Evolutionary conservation across 2,797 vertebrate species (phyloP).

Genomic region (Cyprinella venusta): DNA sequence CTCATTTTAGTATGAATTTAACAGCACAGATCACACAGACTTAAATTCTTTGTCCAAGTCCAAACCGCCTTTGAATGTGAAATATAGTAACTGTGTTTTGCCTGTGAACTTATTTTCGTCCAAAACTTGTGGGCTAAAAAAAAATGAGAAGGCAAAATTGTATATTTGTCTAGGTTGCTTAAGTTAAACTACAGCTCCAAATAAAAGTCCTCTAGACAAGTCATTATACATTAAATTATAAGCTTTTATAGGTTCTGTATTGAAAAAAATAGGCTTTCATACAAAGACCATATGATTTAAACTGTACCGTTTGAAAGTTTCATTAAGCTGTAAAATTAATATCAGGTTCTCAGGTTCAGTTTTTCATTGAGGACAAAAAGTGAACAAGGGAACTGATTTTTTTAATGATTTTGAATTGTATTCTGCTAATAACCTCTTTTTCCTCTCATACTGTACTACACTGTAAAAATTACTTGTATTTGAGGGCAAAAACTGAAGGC

Average conservation of each 20-base stretch:
- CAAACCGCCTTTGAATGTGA: not conserved
- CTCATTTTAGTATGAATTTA: conserved; percentile 8
- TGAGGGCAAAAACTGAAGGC: not conserved
- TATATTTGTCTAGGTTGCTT: not conserved
- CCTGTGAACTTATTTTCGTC: not conserved
- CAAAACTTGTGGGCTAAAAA: not conserved
- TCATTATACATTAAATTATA: not conserved
- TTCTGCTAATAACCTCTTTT: not conserved
- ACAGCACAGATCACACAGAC: conserved; percentile 1
- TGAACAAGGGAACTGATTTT: not conserved
- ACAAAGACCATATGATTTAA: conserved; percentile 5
- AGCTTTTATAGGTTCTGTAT: not conserved
- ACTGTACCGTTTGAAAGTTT: conserved; percentile 1
- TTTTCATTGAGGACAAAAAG: not conserved
- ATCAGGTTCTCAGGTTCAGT: not conserved
- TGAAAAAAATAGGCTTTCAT: not conserved
- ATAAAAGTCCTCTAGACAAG: not conserved
- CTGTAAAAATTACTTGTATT: not conserved
- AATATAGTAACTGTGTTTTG: not conserved
- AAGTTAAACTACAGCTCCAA: not conserved
- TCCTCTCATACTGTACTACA: not conserved
- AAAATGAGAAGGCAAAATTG: not conserved
- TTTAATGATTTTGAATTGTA: not conserved
- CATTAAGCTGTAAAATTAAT: conserved; percentile 6
- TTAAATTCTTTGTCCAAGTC: not conserved